Evolutionary conservation across 2,888 invertebrate species (phyloP), one percentile per base, ranked within the genome.

Genomic region (Limnephilus lunatus): DNA sequence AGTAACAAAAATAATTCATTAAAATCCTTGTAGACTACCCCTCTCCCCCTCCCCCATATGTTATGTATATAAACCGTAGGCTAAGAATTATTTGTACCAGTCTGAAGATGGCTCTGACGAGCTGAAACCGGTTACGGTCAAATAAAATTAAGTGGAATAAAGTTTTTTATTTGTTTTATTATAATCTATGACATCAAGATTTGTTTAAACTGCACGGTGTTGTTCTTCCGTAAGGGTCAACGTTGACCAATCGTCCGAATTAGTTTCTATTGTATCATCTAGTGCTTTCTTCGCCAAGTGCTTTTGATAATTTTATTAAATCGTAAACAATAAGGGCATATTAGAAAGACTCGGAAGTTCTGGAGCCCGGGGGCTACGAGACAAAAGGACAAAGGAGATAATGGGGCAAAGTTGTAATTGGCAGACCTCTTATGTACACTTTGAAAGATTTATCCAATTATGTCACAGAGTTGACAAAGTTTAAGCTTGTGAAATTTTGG

Each of bases 381-480:
- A 87, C 87, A 87, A 87, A 68, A 53, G 87, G 53, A 80, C 80
- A 68, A 80, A 89, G 80, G 80, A 35, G 35, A 81, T 89, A 81
- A 80, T 89, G 68, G 88, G 88, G 80, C n/a, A 35, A 89, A 89
- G 88, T 89, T 89, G 80, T 89, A 35, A 89, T 89, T 89, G 88
- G 80, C 88, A 80, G 80, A 80, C 88, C 32, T 31, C 80, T n/a
- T 87, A 30, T 44, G 44, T 53, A 89, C 88, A 81, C 88, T 89
- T 89, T 81, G 68, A 81, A 80, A 89, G 80, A 89, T 89, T 89
- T 89, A 89, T 89, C 88, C 88, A 81, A 89, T 89, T 80, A 89
- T 25, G 88, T 89, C 80, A 81, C 80, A 25, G 44, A 86, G 68
- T 68, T 82, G 31, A 82, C 4, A 82, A 82, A 32, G n/a, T 86